Percentiles rank a stretch among this genome's conserved stretches.
Evolutionary conservation across 2,797 vertebrate genomes (phyloP).

Genomic region (Thalassophryne amazonica): DNA sequence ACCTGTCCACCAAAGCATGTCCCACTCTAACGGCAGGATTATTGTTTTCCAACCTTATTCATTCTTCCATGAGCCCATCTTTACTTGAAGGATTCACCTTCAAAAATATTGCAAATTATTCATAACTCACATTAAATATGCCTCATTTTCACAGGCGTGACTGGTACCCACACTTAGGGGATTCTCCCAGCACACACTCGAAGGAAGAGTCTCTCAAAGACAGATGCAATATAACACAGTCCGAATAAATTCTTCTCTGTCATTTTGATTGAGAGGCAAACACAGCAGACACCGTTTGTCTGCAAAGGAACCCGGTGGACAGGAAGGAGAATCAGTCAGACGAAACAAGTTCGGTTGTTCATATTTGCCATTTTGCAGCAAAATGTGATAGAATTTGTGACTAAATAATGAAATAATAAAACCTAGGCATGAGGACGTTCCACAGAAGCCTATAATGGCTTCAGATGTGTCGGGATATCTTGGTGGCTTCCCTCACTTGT

Average conservation of each 20-base stretch:
- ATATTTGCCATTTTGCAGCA: no score
- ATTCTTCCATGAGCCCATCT: slow-evolving; percentile 75
- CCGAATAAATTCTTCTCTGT: slow-evolving; percentile 26
- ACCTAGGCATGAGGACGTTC: no score
- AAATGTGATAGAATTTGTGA: not conserved
- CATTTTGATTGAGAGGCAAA: slow-evolving; percentile 46
- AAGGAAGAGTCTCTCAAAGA: slow-evolving; percentile 4
- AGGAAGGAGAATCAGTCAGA: slow-evolving; percentile 13
- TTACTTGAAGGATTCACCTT: slow-evolving; percentile 80
- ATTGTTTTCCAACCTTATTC: slow-evolving; percentile 42
- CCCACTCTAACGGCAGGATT: slow-evolving; percentile 76
- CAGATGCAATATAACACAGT: slow-evolving; percentile 9
- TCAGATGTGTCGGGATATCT: no score
- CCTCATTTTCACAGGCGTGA: no score
- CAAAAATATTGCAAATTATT: slow-evolving; percentile 56
- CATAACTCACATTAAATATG: slow-evolving; percentile 42
- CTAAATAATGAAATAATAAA: no score
- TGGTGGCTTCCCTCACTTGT: no score
- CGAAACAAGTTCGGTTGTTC: no score
- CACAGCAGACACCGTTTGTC: slow-evolving; percentile 39
- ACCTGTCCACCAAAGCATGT: slow-evolving; percentile 34
- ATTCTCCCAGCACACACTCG: not conserved
- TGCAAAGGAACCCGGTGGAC: slow-evolving; percentile 36
- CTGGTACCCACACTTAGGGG: not conserved
- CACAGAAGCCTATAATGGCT: no score